Evolutionary conservation across 1,140 invertebrate genomes (phyloP).

Genomic region (Gyrodactylus salaris): DNA sequence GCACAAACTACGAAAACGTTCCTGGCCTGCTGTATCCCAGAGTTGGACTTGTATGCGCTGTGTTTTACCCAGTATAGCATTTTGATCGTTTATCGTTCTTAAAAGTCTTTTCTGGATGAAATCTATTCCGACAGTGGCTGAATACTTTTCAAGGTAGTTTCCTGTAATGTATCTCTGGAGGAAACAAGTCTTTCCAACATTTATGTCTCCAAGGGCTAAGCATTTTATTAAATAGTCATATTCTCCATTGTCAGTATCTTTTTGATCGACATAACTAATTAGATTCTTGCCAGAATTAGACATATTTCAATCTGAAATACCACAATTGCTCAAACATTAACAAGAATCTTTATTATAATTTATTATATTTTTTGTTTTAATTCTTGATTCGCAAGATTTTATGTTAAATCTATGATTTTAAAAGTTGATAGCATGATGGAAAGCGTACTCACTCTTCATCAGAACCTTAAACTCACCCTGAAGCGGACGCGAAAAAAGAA

Average conservation of each 20-base stretch:
- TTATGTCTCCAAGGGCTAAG: slow-evolving; percentile 36
- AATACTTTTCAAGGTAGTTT: slow-evolving; percentile 54
- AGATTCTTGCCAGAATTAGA: not conserved
- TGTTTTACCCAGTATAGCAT: slow-evolving; percentile 30
- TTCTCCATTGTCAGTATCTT: slow-evolving; percentile 20
- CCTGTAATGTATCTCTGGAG: slow-evolving; percentile 69
- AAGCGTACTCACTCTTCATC: too few relatives aligned
- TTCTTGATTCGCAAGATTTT: too few relatives aligned
- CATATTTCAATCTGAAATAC: not conserved
- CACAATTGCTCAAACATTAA: too few relatives aligned
- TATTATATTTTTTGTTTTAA: too few relatives aligned
- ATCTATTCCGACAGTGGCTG: slow-evolving; percentile 84
- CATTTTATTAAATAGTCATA: slow-evolving; percentile 91
- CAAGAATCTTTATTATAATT: not conserved
- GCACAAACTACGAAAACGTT: slow-evolving; percentile 57
- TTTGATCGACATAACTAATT: not conserved
- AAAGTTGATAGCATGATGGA: too few relatives aligned
- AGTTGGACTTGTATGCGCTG: slow-evolving; percentile 58
- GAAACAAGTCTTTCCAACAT: slow-evolving; percentile 21
- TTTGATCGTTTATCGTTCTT: slow-evolving; percentile 9
- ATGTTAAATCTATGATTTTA: too few relatives aligned
- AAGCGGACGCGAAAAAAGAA: not conserved
- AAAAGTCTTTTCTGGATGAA: slow-evolving; percentile 78
- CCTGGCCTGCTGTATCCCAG: slow-evolving; percentile 83
- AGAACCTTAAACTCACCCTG: not conserved